Base-by-base conservation (phyloP, 30 jellyfish, hydroid and myxozoan genomes). In the Pseudorhiza aurosa region DNA sequence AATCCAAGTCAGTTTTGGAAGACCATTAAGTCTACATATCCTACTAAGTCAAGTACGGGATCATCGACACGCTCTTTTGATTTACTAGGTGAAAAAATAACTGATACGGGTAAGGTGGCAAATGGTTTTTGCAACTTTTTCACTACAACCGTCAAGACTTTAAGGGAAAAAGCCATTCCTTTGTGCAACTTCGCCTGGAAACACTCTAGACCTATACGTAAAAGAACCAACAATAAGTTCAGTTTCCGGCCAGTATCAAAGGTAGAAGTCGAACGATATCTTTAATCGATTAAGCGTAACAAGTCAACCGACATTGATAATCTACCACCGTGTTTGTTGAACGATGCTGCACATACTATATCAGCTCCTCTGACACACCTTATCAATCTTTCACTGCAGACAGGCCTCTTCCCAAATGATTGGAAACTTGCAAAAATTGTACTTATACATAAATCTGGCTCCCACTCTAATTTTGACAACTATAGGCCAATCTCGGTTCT, bases 401-500 rank as follows among this genome's bases (percentile, higher is more conserved):
- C 89, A 33, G 74, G 82, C 74, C 74, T 19, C 28, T 24, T 77
- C 39, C 83, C 89, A 37, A 70, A 26, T 70, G 68, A 40, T 63
- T 77, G 81, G 89, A 77, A 77, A 62, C 57, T 15, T 43, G 89
- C 85, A 28, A 60, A 77, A 59, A 77, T 77, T 28, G 40, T 60
- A 12, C 86, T 88, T 77, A 22, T 77, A 49, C 68, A 77, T 88
- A 77, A 77, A 42, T 77, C 50, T 8, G 86, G 85, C 31, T 60
- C 86, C 72, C 62, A 47, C 62, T 63, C 56, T 8, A 37, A 31
- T 70, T 63, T 63, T 55, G 89, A 77, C 25, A 77, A 40, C 85
- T 77, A 77, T 77, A 59, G 89, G 36, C 89, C 89, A 21, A 77
- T 77, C 4, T 77, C 89, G 50, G 85, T 77, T 32, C 85, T 77